Evolutionary conservation across 2,113 vertebrate species (phyloP), one percentile per base, ranked within the genome.

Genomic region (Channa argus): DNA sequence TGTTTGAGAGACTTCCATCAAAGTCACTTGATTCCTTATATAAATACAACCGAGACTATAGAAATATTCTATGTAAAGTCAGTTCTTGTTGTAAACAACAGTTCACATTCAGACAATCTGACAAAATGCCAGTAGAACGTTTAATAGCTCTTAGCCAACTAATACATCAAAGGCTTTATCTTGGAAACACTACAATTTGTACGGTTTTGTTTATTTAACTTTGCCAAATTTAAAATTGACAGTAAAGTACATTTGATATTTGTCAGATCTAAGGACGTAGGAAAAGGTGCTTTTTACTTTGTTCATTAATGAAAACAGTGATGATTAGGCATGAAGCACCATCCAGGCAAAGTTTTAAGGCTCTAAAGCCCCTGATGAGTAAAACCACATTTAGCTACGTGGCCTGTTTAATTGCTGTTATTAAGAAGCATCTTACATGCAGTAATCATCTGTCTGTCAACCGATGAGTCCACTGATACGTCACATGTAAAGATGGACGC

Each of bases 1-100:
- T 51, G 47, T n/a, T 2, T 45, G 45, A 33, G 59, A 60, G 69
- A 61, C 60, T n/a, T 79, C 72, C 38, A 36, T 77, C 74, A 60
- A 45, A 8, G 53, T 72, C 59, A 51, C 10, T 38, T 37, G 68
- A 73, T 64, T 74, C 41, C 34, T 43, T 12, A 37, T 12, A 58
- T 59, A 59, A 73, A 64, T 68, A 8, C 50, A 63, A 61, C 2
- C 7, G 10, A 63, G 33, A 54, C 47, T 49, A 37, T 37, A 63
- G 45, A 62, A 64, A 63, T 49, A 33, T 43, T 37, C 14, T 54
- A 4, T 54, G 33, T 62, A 5, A 41, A 24, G 1, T 53, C 33
- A 59, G 13, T 53, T 53, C 14, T 13, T 46, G 8, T 54, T 55
- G 24, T 58, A 59, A 52, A 38, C 9, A 15, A 37, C 5, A 50